Conservation (phyloP, 2,888 invertebrate genomes). For the Mesorhabditis spiculigera region DNA sequence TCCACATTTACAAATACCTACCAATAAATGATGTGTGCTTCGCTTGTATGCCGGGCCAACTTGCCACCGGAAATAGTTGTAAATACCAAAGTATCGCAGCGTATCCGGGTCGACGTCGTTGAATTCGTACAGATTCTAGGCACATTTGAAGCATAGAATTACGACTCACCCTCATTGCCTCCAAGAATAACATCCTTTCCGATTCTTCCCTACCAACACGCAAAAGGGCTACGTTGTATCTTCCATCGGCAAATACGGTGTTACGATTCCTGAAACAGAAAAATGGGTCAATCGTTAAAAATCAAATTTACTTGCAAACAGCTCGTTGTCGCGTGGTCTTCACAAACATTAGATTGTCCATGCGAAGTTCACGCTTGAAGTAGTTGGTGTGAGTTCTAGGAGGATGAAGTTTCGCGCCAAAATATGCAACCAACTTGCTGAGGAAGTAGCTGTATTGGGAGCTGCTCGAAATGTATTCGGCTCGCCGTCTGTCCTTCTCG, state of each 20-base stretch:
- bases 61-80: neutral
- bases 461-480: too few species aligned
- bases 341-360: neutral
- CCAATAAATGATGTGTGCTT: neutral
- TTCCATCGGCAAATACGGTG: neutral
- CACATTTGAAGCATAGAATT: neutral
- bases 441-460: too few species aligned
- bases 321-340: neutral
- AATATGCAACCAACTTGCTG: too few species aligned
- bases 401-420: too few species aligned
- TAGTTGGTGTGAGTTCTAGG: neutral
- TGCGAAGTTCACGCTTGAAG: neutral
- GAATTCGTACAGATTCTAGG: neutral
- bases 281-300: neutral
- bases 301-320: neutral
- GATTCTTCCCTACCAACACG: neutral
- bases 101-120: slow-evolving; percentile 1
- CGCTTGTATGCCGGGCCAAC: neutral
- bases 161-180: neutral
- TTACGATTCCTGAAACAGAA: neutral
- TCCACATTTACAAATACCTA: neutral
- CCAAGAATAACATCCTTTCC: neutral
- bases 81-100: neutral
- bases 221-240: neutral
- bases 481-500: too few species aligned